Evolutionary conservation across 1,140 invertebrate genomes (phyloP).

Genomic region (Eurosta solidaginis): DNA sequence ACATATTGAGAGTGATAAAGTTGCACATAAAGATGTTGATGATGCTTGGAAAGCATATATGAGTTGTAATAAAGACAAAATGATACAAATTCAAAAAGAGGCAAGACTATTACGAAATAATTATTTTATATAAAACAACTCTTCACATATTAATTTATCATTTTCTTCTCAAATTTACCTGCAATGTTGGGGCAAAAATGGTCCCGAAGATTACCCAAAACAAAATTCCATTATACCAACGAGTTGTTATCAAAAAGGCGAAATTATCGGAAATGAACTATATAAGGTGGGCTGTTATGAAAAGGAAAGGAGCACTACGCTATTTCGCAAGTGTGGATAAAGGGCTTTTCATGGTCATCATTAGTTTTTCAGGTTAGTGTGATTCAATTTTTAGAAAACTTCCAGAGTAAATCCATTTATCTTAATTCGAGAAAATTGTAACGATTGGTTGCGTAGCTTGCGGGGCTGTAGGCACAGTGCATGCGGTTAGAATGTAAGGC

Average conservation of each 20-base stretch:
- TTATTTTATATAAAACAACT: background rate
- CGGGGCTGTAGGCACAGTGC: no score
- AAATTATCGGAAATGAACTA: background rate
- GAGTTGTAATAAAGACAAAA: slow-evolving; percentile 37
- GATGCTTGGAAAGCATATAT: slow-evolving; percentile 37
- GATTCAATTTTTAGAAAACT: no score
- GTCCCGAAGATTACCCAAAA: slow-evolving; percentile 40
- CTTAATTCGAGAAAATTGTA: no score
- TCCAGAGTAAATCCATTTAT: no score
- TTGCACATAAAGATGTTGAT: slow-evolving; percentile 26
- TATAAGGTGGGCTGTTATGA: slow-evolving; percentile 41
- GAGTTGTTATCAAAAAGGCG: slow-evolving; percentile 39
- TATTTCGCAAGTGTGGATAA: no score
- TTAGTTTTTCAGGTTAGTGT: no score
- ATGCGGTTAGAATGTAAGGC: no score
- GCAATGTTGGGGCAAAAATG: slow-evolving; percentile 45
- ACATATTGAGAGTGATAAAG: background rate
- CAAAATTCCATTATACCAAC: slow-evolving; percentile 36
- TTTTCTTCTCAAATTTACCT: slow-evolving; percentile 35
- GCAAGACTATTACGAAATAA: slow-evolving; percentile 33
- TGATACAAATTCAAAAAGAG: slow-evolving; percentile 38
- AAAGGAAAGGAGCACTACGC: background rate
- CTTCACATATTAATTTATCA: background rate
- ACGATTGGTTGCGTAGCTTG: no score
- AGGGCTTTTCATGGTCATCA: no score